Percentiles rank a stretch among this genome's conserved stretches.
Conservation (phyloP, 2,888 invertebrate genomes). For the Drosophila quinaria region DNA sequence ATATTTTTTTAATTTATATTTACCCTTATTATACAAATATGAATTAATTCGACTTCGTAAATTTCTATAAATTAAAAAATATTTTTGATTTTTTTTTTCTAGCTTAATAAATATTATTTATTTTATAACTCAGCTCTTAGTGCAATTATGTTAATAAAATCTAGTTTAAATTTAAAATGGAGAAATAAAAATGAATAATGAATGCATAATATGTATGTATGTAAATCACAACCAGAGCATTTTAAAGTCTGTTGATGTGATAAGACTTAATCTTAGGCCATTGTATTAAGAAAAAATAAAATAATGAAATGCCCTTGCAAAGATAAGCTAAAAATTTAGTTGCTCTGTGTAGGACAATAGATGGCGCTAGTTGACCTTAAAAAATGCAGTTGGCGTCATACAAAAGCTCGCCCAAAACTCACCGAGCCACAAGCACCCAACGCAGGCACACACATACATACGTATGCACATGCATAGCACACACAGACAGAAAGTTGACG, state of each 20-base stretch:
- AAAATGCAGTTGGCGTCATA: constrained; percentile 17
- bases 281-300: neutral
- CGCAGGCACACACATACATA: neutral
- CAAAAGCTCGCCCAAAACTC: constrained; percentile 23
- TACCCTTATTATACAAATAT: too few species aligned
- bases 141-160: too few species aligned
- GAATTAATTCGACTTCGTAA: too few species aligned
- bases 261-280: neutral
- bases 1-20: neutral
- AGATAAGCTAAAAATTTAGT: neutral
- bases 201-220: too few species aligned
- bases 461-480: neutral
- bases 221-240: neutral
- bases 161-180: too few species aligned
- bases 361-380: constrained; percentile 40
- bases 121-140: too few species aligned
- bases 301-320: neutral
- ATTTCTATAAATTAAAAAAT: too few species aligned
- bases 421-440: constrained; percentile 13
- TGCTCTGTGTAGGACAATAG: constrained; percentile 14
- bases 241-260: neutral
- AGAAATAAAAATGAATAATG: too few species aligned
- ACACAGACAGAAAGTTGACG: constrained; percentile 5
- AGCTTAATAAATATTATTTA: too few species aligned
- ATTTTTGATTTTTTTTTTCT: too few species aligned